Conservation (phyloP, 2,888 invertebrate genomes). For the Spodoptera picta region DNA sequence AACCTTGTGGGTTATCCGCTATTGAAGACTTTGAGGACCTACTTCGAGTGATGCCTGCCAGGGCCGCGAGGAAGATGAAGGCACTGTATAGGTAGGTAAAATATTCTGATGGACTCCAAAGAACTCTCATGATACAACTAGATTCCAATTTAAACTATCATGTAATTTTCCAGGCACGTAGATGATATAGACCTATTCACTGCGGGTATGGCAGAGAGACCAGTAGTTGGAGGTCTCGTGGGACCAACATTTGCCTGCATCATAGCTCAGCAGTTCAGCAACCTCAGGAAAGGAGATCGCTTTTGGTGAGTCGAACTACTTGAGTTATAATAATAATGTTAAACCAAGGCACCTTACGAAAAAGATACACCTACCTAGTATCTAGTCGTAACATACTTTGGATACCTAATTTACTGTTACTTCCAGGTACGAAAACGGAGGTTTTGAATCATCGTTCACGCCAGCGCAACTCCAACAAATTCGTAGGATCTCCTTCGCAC, state of each 20-base stretch:
- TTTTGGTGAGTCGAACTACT: conserved; percentile 89
- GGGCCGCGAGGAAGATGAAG: conserved; percentile 90
- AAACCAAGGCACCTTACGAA: too few species aligned
- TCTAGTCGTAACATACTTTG: too few species aligned
- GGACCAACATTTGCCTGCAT: conserved; percentile 97
- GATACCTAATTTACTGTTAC: too few species aligned
- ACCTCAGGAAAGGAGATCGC: conserved; percentile 93
- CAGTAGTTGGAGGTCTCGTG: conserved; percentile 93
- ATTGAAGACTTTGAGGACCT: conserved; percentile 92
- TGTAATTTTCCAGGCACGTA: conserved; percentile 85
- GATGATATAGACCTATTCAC: conserved; percentile 96
- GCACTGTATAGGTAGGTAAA: conserved; percentile 85
- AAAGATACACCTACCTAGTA: too few species aligned
- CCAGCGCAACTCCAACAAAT: conserved; percentile 93
- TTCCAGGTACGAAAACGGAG: conserved; percentile 93
- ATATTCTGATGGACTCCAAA: too few species aligned
- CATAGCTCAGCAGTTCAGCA: conserved; percentile 95
- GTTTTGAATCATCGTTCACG: conserved; percentile 92
- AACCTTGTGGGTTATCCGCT: conserved; percentile 92
- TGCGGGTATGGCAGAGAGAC: conserved; percentile 94
- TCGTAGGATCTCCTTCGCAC: conserved; percentile 91
- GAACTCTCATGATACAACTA: too few species aligned
- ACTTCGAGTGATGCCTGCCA: conserved; percentile 90
- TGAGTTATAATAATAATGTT: too few species aligned
- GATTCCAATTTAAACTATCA: too few species aligned